These are phyloP conservation scores for Cydia strobilella DNA, from an alignment of 1,140 invertebrate species.

Conservation along the genomic window DNA sequence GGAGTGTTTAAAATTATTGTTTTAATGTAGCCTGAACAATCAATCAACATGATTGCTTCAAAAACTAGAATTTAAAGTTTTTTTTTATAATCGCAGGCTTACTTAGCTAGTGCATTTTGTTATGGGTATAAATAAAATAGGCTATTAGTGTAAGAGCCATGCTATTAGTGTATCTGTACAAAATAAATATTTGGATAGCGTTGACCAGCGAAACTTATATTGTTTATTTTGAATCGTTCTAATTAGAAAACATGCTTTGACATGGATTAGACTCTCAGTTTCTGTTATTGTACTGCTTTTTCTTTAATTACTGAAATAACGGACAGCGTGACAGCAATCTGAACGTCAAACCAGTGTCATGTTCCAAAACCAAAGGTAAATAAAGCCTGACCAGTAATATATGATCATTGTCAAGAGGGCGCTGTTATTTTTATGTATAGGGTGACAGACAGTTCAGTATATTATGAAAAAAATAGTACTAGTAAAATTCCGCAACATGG, in stretches of 20 bases:
- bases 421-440: no score
- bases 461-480: no score
- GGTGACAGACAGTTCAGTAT: no score
- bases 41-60: neutral
- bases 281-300: neutral
- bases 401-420: no score
- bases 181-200: no score
- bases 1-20: no score
- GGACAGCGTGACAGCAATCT: neutral
- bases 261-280: neutral
- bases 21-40: no score
- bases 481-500: no score
- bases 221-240: neutral
- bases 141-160: slow-evolving; percentile 3
- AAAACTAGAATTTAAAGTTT: neutral
- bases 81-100: neutral
- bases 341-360: neutral
- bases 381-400: no score
- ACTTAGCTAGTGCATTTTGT: neutral
- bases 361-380: neutral
- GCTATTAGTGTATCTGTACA: neutral
- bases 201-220: no score
- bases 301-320: neutral
- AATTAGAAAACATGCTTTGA: slow-evolving; percentile 19
- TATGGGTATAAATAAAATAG: neutral